Base-by-base conservation (phyloP, 2,797 vertebrate species). In the Myioborus miniatus region DNA sequence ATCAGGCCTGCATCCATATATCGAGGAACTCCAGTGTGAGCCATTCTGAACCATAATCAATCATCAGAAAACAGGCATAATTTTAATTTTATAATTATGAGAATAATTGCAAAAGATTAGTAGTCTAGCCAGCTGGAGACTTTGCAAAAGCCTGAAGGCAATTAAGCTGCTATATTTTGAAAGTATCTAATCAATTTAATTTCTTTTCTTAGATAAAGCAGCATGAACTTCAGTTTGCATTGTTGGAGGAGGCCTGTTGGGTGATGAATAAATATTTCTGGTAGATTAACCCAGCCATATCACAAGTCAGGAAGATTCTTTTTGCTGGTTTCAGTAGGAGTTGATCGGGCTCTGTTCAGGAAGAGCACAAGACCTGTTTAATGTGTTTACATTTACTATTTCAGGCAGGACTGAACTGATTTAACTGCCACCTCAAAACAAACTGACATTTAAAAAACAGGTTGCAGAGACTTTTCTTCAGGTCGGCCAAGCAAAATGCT, bases 351-450 rank as follows among this genome's bases (percentile, higher is more conserved):
- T 85, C 64, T 83, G 30, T 26, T 91, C 79, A 80, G 83, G 39
- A 43, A 85, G 37, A 92, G n/a, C 44, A 80, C 37, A 91, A 83
- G 93, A 74, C 68, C 60, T 14, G 8, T 63, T 63, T 74, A 74
- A 83, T 27, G 13, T 89, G 69, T 77, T 91, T 93, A 89, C 49
- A 53, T 85, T 77, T 94, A 78, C 89, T 92, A 89, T 96, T 96
- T 94, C 2, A 1, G 43, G 90, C 70, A 93, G 75, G 82, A 83
- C 60, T 67, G 83, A 83, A 59, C 71, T n/a, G 56, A 89, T 87
- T 92, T 89, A 80, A 93, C 52, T 83, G 34, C 75, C 53, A 87
- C 22, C 64, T 80, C 94, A 72, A 86, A 90, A 78, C 85, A 91
- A 93, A 41, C 62, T 93, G 90, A 71, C 91, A 88, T 90, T 88